Evolutionary conservation across 2,888 invertebrate genomes (phyloP), one percentile per base, ranked within the genome.

Genomic region (Shargacucullia verbasci): DNA sequence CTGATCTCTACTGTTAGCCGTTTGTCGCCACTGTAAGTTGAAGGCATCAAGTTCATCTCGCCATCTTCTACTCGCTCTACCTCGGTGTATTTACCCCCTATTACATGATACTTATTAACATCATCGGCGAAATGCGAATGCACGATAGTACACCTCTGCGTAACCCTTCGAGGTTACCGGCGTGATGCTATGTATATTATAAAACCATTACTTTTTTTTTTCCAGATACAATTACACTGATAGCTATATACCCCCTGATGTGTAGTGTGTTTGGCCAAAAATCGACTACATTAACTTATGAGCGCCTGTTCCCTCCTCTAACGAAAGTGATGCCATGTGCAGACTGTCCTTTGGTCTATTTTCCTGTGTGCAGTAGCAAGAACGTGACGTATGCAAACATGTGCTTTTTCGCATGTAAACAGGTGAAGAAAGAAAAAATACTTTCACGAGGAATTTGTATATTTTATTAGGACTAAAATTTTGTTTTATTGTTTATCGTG

Each of bases 381-480:
- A 68, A 68, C 9, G 0, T n/a, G 12, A 59, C 67, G 0, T 68
- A 52, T 4, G 29, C 59, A 50, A 68, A 68, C 13, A 0, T 45
- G 6, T 68, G 67, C 7, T 45, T 43, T 13, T 68, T 41, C 10
- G 6, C 15, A 13, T 70, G 67, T 12, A 29, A 11, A 0, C 38
- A 70, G 13, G 12, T 38, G 0, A 14, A 11, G 0, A 5, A 41
- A n/a, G 47, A 4, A 1, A 9, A 4, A 12, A 27, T 68, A 25
- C 2, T 48, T 10, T 33, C 52, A 2, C 12, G 35, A 25, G 67
- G 67, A 3, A 4, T 52, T 12, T 68, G 67, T 46, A 39, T 68
- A 31, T 52, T 48, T 52, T 68, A 1, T 49, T 70, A 6, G 29
- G 25, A 7, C 7, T 11, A 6, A 5, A 12, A 29, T 9, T 6